phyloP scores from a whole-genome alignment of 1,140 invertebrate genomes.

The Drosophila santomea region DNA sequence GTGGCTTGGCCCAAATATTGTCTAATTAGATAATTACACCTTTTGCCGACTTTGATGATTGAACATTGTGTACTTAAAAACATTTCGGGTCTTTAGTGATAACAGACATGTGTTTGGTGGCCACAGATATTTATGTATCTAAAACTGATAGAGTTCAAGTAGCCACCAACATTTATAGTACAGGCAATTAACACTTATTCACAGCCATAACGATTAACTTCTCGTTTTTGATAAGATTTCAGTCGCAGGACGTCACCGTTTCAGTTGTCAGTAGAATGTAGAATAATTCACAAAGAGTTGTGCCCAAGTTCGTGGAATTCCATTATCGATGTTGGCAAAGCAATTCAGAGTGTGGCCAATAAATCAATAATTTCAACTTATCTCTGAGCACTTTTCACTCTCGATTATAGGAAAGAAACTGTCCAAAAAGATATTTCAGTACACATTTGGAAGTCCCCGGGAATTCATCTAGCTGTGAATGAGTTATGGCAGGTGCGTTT shows the following conservation, averaged over 20 bases:
- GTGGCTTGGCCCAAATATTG: not conserved
- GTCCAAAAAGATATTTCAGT: not conserved
- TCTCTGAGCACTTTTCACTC: constrained; percentile 1
- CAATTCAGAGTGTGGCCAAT: constrained; percentile 4
- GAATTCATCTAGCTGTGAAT: constrained; percentile 44
- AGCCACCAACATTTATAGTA: not conserved
- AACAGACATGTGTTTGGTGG: too few relatives aligned
- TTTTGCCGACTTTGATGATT: not conserved
- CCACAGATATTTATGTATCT: not conserved
- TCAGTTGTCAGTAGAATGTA: constrained; percentile 2
- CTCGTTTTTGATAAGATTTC: constrained; percentile 4
- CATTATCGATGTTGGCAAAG: not conserved
- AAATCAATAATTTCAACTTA: constrained; percentile 16
- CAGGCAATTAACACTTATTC: not conserved
- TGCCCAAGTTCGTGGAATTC: constrained; percentile 1
- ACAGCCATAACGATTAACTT: constrained; percentile 3
- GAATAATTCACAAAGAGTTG: not conserved
- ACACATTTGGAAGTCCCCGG: not conserved
- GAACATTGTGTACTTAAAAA: not conserved
- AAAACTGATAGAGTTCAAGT: not conserved
- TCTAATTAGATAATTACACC: not conserved
- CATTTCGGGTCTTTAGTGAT: not conserved
- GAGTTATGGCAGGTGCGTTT: constrained; percentile 45
- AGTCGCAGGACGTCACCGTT: constrained; percentile 6
- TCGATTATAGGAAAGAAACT: not conserved